Conservation (phyloP, 2,797 vertebrate genomes). For the Hydrophis major region DNA sequence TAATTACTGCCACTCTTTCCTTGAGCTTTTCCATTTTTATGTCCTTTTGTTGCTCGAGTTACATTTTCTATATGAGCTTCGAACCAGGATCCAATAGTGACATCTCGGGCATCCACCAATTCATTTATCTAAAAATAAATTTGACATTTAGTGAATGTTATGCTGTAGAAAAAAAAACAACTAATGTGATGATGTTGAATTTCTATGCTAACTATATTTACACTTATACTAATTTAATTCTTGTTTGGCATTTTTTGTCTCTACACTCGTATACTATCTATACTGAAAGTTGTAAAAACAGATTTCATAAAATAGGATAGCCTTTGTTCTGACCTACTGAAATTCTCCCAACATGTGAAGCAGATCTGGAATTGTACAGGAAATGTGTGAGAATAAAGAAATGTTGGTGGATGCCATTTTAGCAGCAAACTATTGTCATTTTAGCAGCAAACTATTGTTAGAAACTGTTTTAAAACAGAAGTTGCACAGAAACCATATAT, state of each 20-base stretch:
- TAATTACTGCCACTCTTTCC: conserved; percentile 83
- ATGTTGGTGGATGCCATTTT: neutral
- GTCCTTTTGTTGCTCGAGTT: conserved; percentile 82
- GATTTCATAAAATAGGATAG: neutral
- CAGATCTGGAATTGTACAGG: neutral
- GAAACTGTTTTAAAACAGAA: neutral
- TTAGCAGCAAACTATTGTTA: neutral
- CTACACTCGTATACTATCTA: neutral
- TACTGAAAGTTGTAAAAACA: neutral
- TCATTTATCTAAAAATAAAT: conserved; percentile 88
- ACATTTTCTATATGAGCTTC: conserved; percentile 93
- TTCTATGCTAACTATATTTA: neutral
- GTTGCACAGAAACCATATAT: neutral
- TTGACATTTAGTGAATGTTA: conserved; percentile 57
- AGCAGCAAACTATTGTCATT: neutral
- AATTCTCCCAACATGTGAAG: neutral
- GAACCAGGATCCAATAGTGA: conserved; percentile 95
- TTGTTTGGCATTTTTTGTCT: neutral
- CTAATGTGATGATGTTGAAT: neutral
- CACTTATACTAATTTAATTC: neutral
- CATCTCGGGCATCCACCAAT: conserved; percentile 96
- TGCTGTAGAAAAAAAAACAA: neutral
- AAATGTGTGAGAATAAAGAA: neutral
- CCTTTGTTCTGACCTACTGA: neutral
- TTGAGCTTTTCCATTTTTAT: conserved; percentile 81